These are phyloP conservation scores for Crypturellus tataupa DNA, from an alignment of 2,797 vertebrate genomes.

Conservation along the genomic window DNA sequence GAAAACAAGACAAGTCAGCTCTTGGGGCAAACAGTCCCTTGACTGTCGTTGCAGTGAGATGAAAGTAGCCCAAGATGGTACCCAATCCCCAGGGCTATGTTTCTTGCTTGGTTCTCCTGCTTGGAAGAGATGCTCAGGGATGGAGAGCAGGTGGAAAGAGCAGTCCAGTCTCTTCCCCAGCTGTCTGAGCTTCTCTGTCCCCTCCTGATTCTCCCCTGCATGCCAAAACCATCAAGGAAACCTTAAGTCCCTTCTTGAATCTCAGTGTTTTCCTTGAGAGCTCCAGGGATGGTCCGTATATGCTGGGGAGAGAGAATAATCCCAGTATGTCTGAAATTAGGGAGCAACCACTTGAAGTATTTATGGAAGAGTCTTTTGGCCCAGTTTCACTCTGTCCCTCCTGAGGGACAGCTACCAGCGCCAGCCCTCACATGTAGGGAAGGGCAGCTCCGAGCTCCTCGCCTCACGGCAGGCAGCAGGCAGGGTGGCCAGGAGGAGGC, in stretches of 20 bases:
- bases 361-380: not conserved
- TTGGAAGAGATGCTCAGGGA: not conserved
- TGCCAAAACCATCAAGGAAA: not conserved
- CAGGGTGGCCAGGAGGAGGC: not conserved
- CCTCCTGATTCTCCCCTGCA: not conserved
- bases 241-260: not conserved
- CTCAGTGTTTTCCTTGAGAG: not conserved
- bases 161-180: rapidly evolving
- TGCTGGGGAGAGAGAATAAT: not conserved
- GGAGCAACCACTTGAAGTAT: not conserved
- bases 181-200: not conserved
- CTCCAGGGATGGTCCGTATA: rapidly evolving
- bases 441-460: not conserved
- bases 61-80: not conserved
- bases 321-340: not conserved
- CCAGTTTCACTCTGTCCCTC: not conserved
- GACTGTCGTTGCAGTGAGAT: not conserved
- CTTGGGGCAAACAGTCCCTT: not conserved
- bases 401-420: not conserved
- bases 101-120: not conserved
- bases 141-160: not conserved
- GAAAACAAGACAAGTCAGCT: not conserved
- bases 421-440: not conserved
- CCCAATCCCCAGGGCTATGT: rapidly evolving
- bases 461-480: not conserved